Evolutionary conservation across 2,888 invertebrate species (phyloP).

Genomic region (Atethmia centrago): DNA sequence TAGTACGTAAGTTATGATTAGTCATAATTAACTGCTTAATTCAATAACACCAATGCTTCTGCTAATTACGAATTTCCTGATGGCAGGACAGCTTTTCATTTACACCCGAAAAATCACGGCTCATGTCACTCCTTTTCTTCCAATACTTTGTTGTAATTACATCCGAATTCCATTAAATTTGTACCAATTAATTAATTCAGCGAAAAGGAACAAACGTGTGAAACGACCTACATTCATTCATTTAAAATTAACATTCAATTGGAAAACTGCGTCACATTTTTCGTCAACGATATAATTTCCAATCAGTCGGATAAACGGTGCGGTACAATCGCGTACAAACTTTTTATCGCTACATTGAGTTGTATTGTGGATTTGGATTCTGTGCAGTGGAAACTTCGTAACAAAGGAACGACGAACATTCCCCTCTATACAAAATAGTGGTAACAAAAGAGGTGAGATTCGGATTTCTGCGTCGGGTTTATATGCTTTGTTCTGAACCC

Average conservation of each 20-base stretch:
- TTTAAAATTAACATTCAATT: constrained; percentile 35
- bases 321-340: constrained; percentile 40
- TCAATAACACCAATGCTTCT: neutral
- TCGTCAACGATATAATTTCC: constrained; percentile 56
- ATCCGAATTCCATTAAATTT: constrained; percentile 23
- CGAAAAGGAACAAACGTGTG: constrained; percentile 25
- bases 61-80: neutral
- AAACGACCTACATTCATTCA: constrained; percentile 28
- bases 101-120: neutral
- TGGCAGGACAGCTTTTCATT: neutral
- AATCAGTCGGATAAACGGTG: constrained; percentile 44
- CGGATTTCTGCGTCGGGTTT: constrained; percentile 40
- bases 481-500: constrained; percentile 46
- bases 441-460: constrained; percentile 59
- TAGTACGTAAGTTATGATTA: neutral
- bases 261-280: constrained; percentile 28
- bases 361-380: constrained; percentile 51
- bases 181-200: constrained; percentile 31
- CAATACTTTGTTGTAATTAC: neutral
- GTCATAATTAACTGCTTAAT: neutral
- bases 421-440: constrained; percentile 49
- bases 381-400: constrained; percentile 46
- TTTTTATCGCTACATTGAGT: constrained; percentile 51
- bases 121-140: neutral
- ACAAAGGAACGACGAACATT: constrained; percentile 56